These are phyloP conservation scores for Caradrina kadenii DNA, from an alignment of 2,888 invertebrate species.

Conservation along the genomic window DNA sequence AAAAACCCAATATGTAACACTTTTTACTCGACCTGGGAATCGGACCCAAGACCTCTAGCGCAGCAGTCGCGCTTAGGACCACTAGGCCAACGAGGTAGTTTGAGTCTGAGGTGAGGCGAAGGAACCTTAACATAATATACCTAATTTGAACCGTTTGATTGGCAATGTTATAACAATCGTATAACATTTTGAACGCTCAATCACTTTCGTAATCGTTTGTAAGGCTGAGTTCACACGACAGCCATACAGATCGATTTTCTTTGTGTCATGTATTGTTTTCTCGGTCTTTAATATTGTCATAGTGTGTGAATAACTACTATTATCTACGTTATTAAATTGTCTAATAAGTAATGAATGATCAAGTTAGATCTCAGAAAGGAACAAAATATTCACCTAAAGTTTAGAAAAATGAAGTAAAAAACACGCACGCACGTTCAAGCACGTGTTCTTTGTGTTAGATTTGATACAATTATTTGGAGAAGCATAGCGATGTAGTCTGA, in stretches of 20 bases:
- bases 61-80: no score
- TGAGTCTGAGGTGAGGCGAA: no score
- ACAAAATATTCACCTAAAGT: not conserved
- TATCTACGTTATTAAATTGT: conserved; percentile 20
- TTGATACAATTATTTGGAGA: conserved; percentile 2
- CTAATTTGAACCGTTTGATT: conserved; percentile 14
- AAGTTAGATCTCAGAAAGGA: conserved; percentile 28
- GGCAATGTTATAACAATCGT: conserved; percentile 23
- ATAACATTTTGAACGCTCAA: conserved; percentile 34
- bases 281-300: conserved; percentile 24
- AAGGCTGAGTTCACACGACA: conserved; percentile 49
- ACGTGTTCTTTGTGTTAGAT: conserved; percentile 4
- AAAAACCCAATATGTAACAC: no score
- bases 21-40: no score
- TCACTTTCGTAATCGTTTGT: conserved; percentile 50
- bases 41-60: no score
- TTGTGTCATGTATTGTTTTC: conserved; percentile 50
- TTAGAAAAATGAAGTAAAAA: not conserved
- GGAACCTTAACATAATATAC: conserved; percentile 1
- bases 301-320: conserved; percentile 33
- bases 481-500: conserved; percentile 19
- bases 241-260: conserved; percentile 45
- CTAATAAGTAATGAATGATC: not conserved
- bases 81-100: no score
- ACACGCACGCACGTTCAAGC: no score